A percentile compares a stretch with the other conserved stretches of the same genome.
These are phyloP conservation scores for Cottoperca gobio DNA, from an alignment of 2,797 vertebrate genomes.

Conservation along the genomic window DNA sequence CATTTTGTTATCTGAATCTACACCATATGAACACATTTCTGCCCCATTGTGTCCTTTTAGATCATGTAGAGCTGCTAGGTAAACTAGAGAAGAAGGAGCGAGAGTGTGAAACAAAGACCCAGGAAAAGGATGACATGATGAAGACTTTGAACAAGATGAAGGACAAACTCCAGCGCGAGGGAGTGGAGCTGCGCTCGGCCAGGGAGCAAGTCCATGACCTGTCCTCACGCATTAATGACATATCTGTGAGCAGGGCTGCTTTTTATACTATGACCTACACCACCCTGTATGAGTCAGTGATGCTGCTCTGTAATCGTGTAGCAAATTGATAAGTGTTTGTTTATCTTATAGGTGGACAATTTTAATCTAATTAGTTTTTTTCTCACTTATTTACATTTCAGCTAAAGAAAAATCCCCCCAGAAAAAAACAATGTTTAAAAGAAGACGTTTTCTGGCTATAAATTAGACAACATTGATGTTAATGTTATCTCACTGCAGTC, in stretches of 20 bases:
- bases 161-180: constrained; percentile 96
- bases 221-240: constrained; percentile 89
- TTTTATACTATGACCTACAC: neutral
- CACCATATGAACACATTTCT: neutral
- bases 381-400: neutral
- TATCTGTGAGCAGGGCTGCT: constrained; percentile 83
- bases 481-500: neutral
- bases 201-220: constrained; percentile 93
- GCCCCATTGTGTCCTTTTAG: constrained; percentile 59
- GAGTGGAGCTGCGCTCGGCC: constrained; percentile 92
- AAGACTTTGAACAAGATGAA: constrained; percentile 99
- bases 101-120: constrained; percentile 95
- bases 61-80: constrained; percentile 91
- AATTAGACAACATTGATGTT: neutral
- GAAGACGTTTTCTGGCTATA: neutral
- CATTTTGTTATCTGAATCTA: neutral
- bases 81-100: constrained; percentile 94
- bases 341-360: neutral
- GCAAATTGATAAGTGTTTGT: neutral
- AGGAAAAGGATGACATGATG: constrained; percentile 99
- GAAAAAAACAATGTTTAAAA: neutral
- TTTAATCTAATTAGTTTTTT: neutral
- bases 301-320: neutral
- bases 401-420: neutral
- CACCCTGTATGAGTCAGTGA: neutral